Conservation (phyloP, 2,888 invertebrate genomes). For the Seladonia tumulorum region DNA sequence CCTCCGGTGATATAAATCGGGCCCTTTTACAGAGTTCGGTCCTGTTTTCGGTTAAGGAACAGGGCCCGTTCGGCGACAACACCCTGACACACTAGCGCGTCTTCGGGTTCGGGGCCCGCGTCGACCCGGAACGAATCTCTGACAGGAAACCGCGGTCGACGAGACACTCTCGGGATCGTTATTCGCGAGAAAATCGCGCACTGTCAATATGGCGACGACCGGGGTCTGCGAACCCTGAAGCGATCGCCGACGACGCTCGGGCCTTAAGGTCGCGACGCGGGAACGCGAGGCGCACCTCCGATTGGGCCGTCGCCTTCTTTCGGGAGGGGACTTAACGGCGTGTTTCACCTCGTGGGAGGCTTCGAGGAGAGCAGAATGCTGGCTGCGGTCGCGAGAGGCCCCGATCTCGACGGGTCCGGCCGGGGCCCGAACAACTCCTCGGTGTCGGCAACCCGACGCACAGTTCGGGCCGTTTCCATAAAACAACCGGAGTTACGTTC, state of each 20-base stretch:
- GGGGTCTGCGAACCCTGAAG: constrained; percentile 59
- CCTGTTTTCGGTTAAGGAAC: not conserved
- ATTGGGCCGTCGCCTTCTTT: constrained; percentile 54
- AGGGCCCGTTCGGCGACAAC: not conserved
- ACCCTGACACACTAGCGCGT: not conserved
- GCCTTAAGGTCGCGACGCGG: constrained; percentile 63
- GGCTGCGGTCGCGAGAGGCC: constrained; percentile 1
- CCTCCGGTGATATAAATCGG: not conserved
- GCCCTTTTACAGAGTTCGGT: not conserved
- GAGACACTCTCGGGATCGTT: not conserved
- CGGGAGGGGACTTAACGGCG: constrained; percentile 51
- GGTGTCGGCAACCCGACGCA: not conserved
- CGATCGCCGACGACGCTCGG: constrained; percentile 69
- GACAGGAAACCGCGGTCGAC: not conserved
- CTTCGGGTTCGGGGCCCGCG: not conserved
- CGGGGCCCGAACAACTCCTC: not conserved
- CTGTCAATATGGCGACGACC: constrained; percentile 72
- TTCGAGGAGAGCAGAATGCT: constrained; percentile 27
- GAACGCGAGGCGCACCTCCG: constrained; percentile 49
- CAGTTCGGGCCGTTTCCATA: not conserved
- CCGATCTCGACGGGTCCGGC: not conserved
- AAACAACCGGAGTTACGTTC: not conserved
- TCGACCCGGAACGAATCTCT: not conserved
- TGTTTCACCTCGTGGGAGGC: constrained; percentile 46
- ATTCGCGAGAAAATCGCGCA: constrained; percentile 68